A percentile compares a stretch with the other conserved stretches of the same genome.
Conservation (phyloP, 1,140 invertebrate species). For the Drosophila ohnishii region DNA sequence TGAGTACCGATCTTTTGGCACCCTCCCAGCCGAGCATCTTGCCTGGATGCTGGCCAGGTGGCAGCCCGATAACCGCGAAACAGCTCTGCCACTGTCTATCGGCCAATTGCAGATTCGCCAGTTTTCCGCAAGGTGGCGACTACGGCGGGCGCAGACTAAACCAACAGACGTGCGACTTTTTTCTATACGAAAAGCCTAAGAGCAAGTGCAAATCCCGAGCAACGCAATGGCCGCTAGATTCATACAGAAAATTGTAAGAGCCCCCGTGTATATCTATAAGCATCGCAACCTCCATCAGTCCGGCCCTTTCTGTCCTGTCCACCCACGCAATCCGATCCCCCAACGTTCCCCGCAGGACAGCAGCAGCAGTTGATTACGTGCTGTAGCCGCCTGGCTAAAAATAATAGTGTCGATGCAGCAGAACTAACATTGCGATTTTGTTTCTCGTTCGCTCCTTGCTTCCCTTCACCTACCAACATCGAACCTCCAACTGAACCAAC, state of each 20-base stretch:
- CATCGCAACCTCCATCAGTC: background rate
- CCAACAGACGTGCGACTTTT: slow-evolving; percentile 62
- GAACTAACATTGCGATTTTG: slow-evolving; percentile 68
- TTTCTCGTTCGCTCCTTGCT: slow-evolving; percentile 32
- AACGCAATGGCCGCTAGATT: slow-evolving; percentile 82
- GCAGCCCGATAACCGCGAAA: slow-evolving; percentile 3
- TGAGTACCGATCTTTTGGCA: no score
- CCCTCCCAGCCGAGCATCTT: background rate
- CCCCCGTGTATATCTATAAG: slow-evolving; percentile 31
- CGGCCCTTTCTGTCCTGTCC: slow-evolving; percentile 1
- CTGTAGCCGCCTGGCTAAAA: slow-evolving; percentile 36
- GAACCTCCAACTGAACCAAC: slow-evolving; percentile 15
- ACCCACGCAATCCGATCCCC: background rate
- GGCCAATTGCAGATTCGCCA: slow-evolving; percentile 47
- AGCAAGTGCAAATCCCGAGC: slow-evolving; percentile 65
- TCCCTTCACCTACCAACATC: slow-evolving; percentile 25
- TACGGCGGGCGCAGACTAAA: slow-evolving; percentile 69
- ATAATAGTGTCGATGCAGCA: slow-evolving; percentile 21
- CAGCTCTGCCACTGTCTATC: slow-evolving; percentile 8
- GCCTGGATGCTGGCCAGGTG: background rate
- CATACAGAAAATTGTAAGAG: slow-evolving; percentile 82
- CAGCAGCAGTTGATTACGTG: slow-evolving; percentile 60
- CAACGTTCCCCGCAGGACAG: slow-evolving; percentile 15
- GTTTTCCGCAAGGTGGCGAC: slow-evolving; percentile 77
- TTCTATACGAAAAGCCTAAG: slow-evolving; percentile 58